phyloP scores from a whole-genome alignment of 2,888 invertebrate genomes.

The Parochlus steinenii region DNA sequence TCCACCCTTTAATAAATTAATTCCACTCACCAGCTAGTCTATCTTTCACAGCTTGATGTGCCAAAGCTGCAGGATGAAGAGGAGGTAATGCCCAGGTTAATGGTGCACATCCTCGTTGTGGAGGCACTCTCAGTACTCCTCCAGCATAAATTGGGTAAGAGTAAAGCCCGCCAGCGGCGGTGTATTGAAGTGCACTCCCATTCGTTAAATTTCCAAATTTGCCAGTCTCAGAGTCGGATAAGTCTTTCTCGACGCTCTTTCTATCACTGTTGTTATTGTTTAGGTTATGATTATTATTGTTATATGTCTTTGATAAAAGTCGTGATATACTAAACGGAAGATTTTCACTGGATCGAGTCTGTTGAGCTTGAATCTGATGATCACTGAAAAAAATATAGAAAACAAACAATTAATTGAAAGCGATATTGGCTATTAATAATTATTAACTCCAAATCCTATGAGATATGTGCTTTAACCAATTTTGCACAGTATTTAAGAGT shows the following conservation, averaged over 20 bases:
- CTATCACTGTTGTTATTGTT: constrained; percentile 20
- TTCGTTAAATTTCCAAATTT: constrained; percentile 23
- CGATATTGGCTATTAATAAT: too few relatives aligned
- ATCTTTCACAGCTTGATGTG: constrained; percentile 69
- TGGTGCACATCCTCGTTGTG: constrained; percentile 36
- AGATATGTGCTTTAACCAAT: too few relatives aligned
- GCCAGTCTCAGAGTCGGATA: constrained; percentile 26
- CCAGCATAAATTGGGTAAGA: constrained; percentile 35
- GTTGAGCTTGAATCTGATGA: constrained; percentile 29
- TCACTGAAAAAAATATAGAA: constrained; percentile 26
- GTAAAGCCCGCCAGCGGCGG: constrained; percentile 27
- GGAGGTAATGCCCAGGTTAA: constrained; percentile 32
- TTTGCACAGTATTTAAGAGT: too few relatives aligned
- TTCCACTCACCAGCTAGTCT: constrained; percentile 65
- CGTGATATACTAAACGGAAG: constrained; percentile 70
- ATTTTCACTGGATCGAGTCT: constrained; percentile 32
- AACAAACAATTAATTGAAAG: too few relatives aligned
- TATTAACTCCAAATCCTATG: too few relatives aligned
- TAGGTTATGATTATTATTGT: constrained; percentile 33
- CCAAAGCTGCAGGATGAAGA: constrained; percentile 47
- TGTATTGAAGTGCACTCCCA: constrained; percentile 26
- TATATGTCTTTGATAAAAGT: constrained; percentile 58
- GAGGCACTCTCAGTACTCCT: constrained; percentile 67
- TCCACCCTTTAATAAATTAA: too few relatives aligned
- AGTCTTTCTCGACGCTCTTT: constrained; percentile 26